Evolutionary conservation across 2,888 invertebrate species (phyloP).

Genomic region (Lepas anatifera): DNA sequence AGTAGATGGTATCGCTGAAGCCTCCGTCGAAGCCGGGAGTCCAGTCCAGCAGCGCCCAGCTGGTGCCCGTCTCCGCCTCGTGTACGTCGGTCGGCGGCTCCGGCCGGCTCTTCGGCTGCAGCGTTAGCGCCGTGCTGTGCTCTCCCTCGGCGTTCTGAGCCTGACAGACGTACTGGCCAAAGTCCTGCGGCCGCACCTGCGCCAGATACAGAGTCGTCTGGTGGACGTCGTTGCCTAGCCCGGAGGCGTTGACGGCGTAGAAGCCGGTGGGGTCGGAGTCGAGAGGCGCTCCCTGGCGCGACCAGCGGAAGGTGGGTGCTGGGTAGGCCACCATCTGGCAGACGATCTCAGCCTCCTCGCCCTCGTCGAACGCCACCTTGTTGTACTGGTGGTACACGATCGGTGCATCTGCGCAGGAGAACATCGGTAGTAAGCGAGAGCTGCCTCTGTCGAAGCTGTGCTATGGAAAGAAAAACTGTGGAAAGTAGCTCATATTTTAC

Average conservation of each 20-base stretch:
- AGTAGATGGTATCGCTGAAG: slow-evolving; percentile 69
- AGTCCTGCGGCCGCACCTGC: slow-evolving; percentile 50
- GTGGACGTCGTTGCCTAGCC: slow-evolving; percentile 73
- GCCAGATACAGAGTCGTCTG: slow-evolving; percentile 61
- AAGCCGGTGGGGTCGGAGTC: slow-evolving; percentile 46
- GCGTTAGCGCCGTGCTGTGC: slow-evolving; percentile 43
- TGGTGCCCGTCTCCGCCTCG: slow-evolving; percentile 61
- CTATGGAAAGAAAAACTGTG: too few species aligned
- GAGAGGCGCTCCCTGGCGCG: slow-evolving; percentile 20
- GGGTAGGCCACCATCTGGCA: slow-evolving; percentile 86
- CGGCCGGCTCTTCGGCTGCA: slow-evolving; percentile 78
- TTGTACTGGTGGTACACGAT: slow-evolving; percentile 58
- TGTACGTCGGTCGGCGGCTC: slow-evolving; percentile 63
- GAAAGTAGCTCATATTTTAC: too few species aligned
- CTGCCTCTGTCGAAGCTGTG: too few species aligned
- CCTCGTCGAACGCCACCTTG: slow-evolving; percentile 65
- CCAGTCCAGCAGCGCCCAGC: slow-evolving; percentile 69
- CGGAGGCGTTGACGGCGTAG: slow-evolving; percentile 68
- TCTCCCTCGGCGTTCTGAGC: slow-evolving; percentile 70
- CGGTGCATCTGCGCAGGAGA: slow-evolving; percentile 55
- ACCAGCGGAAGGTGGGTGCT: slow-evolving; percentile 83
- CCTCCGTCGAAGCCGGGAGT: slow-evolving; percentile 86
- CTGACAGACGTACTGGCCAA: slow-evolving; percentile 82
- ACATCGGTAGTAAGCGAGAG: too few species aligned
- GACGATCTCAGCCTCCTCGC: slow-evolving; percentile 71